Evolutionary conservation across 2,113 vertebrate species (phyloP).

Genomic region (Tragelaphus imberbis): DNA sequence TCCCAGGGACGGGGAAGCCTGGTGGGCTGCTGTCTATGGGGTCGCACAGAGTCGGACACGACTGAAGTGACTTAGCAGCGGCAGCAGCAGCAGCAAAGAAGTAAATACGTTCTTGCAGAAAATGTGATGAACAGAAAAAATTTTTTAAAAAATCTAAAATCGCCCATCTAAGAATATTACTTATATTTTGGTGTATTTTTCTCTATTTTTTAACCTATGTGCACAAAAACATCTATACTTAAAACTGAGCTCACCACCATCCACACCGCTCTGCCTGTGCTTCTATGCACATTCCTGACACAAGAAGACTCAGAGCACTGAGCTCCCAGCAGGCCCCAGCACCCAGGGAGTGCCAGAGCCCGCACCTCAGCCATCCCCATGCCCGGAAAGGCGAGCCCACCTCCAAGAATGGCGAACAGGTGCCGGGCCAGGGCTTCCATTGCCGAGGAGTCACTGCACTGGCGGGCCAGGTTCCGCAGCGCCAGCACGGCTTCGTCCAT

Average conservation of each 20-base stretch:
- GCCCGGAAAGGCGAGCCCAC: constrained; percentile 74
- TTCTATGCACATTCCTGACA: not conserved
- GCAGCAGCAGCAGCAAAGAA: not conserved
- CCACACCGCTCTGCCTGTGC: fast-evolving
- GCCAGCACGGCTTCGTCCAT: constrained; percentile 94
- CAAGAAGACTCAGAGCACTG: not conserved
- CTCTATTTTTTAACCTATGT: not conserved
- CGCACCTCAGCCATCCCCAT: not conserved
- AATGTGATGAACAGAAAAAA: not conserved
- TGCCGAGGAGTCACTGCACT: constrained; percentile 91
- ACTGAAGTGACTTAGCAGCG: too few relatives aligned
- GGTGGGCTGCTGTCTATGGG: too few relatives aligned
- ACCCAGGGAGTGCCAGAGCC: not conserved
- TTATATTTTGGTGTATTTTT: not conserved
- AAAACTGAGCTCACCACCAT: not conserved
- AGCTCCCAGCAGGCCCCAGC: not conserved
- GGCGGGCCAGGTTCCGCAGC: constrained; percentile 89
- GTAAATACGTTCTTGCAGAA: not conserved
- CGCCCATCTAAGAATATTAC: not conserved
- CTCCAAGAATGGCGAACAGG: constrained; percentile 93
- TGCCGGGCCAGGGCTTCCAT: constrained; percentile 89
- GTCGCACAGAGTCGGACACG: too few relatives aligned
- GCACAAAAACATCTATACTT: not conserved
- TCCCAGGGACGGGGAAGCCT: too few relatives aligned
- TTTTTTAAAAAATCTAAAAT: not conserved